Evolutionary conservation across 2,888 invertebrate species (phyloP).

Genomic region (Nowickia ferox): DNA sequence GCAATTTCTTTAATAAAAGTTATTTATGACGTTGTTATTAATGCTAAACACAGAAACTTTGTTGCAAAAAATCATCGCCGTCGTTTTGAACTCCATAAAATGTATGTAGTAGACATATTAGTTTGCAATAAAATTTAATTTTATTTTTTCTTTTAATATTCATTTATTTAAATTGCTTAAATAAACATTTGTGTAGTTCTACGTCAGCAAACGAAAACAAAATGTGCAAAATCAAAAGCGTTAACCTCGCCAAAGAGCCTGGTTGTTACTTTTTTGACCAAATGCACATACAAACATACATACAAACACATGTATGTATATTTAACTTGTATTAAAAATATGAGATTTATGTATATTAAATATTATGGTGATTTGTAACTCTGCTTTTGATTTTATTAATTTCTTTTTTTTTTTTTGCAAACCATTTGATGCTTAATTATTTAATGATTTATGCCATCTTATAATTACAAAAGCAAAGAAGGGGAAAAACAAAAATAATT

Average conservation of each 20-base stretch:
- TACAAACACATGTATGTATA: too few relatives aligned
- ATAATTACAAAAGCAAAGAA: constrained; percentile 4
- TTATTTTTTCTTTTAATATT: background rate
- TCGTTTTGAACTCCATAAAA: background rate
- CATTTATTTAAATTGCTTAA: constrained; percentile 22
- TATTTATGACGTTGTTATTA: constrained; percentile 16
- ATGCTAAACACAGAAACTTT: constrained; percentile 16
- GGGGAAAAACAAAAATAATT: background rate
- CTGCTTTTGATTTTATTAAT: constrained; percentile 2
- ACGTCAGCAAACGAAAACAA: constrained; percentile 25
- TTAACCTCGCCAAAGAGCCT: constrained; percentile 31
- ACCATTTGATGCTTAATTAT: constrained; percentile 32
- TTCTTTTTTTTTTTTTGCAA: constrained; percentile 17
- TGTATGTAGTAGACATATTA: constrained; percentile 25
- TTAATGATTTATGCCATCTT: constrained; percentile 57
- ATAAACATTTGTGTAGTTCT: background rate
- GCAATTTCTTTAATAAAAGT: background rate
- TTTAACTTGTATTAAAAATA: background rate
- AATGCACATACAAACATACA: too few relatives aligned
- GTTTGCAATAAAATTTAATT: constrained; percentile 31
- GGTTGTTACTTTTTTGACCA: background rate
- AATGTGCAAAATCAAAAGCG: constrained; percentile 8
- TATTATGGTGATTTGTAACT: constrained; percentile 38
- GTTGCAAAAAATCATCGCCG: constrained; percentile 39
- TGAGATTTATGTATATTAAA: constrained; percentile 28